phyloP scores from a whole-genome alignment of 2,888 invertebrate species.

The Lathronympha strigana region DNA sequence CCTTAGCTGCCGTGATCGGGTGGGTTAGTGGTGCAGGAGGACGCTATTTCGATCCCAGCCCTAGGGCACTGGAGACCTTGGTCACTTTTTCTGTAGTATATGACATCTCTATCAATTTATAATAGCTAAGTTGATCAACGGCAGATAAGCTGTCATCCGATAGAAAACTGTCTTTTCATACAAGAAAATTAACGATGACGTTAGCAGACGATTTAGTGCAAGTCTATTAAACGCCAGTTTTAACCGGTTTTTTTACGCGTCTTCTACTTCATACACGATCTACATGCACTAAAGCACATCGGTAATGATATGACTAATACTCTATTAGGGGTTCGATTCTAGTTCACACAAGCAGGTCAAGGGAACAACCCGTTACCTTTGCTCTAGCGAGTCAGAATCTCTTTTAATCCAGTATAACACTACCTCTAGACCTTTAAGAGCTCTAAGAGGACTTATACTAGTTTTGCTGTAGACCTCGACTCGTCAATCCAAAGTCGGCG shows the following conservation, averaged over 20 bases:
- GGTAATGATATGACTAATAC: slow-evolving; percentile 54
- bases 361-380: slow-evolving; percentile 50
- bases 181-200: no score
- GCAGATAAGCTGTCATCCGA: no score
- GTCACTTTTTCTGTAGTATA: no score
- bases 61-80: no score
- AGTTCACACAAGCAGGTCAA: slow-evolving; percentile 66
- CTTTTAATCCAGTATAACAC: neutral
- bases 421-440: neutral
- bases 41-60: no score
- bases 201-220: no score
- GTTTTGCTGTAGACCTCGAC: neutral
- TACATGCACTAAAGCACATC: slow-evolving; percentile 20
- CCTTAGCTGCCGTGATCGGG: no score
- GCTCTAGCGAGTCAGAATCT: neutral
- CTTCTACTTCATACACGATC: slow-evolving; percentile 3
- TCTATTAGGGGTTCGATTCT: slow-evolving; percentile 61
- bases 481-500: neutral
- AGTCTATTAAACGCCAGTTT: no score
- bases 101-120: no score
- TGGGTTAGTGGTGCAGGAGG: no score
- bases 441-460: neutral
- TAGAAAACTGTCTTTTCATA: no score
- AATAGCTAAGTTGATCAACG: no score
- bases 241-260: neutral